Base-by-base conservation (phyloP, 2,113 vertebrate genomes). In the Alaudala cheleensis region DNA sequence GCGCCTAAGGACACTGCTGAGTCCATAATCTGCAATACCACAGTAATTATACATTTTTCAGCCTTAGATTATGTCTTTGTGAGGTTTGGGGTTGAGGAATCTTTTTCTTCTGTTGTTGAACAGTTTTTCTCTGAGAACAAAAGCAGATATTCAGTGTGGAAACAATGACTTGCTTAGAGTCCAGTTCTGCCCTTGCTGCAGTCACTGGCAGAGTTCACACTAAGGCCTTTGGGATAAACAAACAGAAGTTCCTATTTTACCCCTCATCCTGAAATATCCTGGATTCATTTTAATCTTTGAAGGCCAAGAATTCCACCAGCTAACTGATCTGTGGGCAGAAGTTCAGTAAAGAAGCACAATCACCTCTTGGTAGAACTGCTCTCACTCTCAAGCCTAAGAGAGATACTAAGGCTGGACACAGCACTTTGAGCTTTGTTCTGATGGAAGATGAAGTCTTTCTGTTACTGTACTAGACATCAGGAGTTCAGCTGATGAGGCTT, bases 21-120 rank as follows among this genome's bases (percentile, higher is more conserved):
- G 51, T 86, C 82, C 64, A 26, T 94, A 88, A 90, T 90, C 76
- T 66, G 33, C 62, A 80, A 24, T 78, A 39, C 92, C 86, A 69
- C 78, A 81, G 66, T 88, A 95, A 96, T 85, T 87, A 92, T 24
- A 51, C 47, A 69, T 92, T 90, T 88, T 94, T 70, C 37, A 93
- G 56, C 57, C 40, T 74, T 88, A 76, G 11, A 64, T 10, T 86
- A 61, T 56, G 50, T 57, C 61, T 94, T 79, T 87, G 22, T 82
- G 78, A 66, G 14, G 70, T 66, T 91, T 94, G 21, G 25, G 40
- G 6, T 81, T 85, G n/a, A 79, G 40, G 13, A 28, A 24, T 64
- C 26, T 72, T 73, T 90, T 92, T 64, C 28, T 71, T 77, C 42
- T 6, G 7, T 60, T 8, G 2, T 34, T 82, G 34, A 61, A 34